Conservation (phyloP, 2,888 invertebrate genomes). For the Oxycera nigricornis region DNA sequence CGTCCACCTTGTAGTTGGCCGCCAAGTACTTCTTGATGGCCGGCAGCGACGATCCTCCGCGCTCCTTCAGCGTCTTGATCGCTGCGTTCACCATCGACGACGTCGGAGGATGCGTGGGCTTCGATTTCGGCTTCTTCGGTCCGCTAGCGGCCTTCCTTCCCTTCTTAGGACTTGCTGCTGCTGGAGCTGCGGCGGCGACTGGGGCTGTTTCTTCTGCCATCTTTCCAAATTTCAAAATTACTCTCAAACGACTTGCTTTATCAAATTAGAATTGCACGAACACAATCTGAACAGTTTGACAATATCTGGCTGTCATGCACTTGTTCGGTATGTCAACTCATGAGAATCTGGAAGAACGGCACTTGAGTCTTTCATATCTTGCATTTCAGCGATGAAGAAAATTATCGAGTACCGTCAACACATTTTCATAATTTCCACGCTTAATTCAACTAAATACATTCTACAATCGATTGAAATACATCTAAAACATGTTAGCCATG, state of each 20-base stretch:
- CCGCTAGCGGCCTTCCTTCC: neutral
- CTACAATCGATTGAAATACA: neutral
- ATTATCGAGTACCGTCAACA: neutral
- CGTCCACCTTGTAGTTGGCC: conserved; percentile 68
- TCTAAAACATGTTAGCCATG: neutral
- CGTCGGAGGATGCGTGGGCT: conserved; percentile 62
- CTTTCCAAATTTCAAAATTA: neutral
- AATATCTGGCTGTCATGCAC: neutral
- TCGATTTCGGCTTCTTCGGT: conserved; percentile 20
- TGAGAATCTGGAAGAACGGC: conserved; percentile 34
- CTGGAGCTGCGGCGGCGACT: neutral
- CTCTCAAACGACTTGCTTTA: neutral
- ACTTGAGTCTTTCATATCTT: neutral
- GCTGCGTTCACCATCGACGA: conserved; percentile 67
- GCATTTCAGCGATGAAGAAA: neutral
- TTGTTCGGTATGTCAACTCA: neutral
- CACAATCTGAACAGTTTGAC: conserved; percentile 4
- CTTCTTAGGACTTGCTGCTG: conserved; percentile 4
- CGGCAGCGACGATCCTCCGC: conserved; percentile 67
- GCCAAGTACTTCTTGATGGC: conserved; percentile 68
- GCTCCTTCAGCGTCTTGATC: conserved; percentile 64
- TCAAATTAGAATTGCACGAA: neutral
- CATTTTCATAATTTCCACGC: neutral
- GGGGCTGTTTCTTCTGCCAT: conserved; percentile 29
- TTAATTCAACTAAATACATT: neutral